phyloP scores from a whole-genome alignment of 2,888 invertebrate species.

The Steinernema hermaphroditum region DNA sequence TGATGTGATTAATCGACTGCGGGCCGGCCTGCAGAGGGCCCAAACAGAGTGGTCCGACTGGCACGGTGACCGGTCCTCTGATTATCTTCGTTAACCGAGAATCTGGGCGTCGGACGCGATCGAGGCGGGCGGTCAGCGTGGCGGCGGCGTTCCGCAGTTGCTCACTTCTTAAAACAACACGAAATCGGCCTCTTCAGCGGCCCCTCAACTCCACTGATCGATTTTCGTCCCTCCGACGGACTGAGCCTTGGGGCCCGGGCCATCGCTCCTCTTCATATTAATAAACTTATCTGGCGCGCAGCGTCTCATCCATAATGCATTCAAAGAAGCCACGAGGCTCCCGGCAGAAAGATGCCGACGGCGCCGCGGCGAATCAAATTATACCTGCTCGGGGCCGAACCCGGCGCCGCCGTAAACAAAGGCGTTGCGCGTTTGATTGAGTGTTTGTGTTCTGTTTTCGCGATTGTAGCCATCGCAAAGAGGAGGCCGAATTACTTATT shows the following conservation, averaged over 20 bases:
- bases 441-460: not conserved
- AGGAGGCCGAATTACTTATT: conserved; percentile 1
- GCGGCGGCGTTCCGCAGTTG: conserved; percentile 6
- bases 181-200: not conserved
- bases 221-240: not conserved
- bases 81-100: conserved; percentile 7
- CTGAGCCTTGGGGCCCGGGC: not conserved
- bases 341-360: not conserved
- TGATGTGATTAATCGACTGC: not conserved
- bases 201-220: not conserved
- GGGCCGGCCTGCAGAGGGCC: not conserved
- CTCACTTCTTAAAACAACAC: conserved; percentile 21
- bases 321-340: not conserved
- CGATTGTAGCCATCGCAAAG: not conserved
- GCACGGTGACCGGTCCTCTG: not conserved
- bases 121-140: conserved; percentile 5
- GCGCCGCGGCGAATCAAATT: not conserved
- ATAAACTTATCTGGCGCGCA: conserved; percentile 1
- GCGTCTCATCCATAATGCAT: conserved; percentile 21
- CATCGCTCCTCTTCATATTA: conserved; percentile 1
- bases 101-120: too few species aligned
- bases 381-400: not conserved
- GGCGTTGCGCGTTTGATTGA: conserved; percentile 4
- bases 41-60: not conserved
- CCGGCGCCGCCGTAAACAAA: not conserved